These are phyloP conservation scores for Neofelis nebulosa DNA, from an alignment of 2,113 vertebrate species.

Conservation along the genomic window DNA sequence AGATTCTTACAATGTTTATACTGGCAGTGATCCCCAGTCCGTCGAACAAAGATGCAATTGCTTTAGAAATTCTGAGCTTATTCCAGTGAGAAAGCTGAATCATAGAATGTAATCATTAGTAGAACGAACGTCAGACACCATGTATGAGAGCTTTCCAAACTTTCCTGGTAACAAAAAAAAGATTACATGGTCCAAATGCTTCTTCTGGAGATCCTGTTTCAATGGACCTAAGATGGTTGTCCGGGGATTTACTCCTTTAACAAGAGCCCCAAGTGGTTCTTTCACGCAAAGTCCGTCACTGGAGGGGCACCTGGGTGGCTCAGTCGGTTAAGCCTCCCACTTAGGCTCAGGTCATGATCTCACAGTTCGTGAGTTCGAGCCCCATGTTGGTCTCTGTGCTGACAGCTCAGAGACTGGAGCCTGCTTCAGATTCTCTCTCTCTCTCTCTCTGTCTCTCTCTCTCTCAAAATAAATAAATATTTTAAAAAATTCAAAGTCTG, in stretches of 20 bases:
- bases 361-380: too few species aligned
- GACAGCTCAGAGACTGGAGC: too few species aligned
- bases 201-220: background rate
- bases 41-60: background rate
- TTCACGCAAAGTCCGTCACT: background rate
- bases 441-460: too few species aligned
- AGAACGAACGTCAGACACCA: background rate
- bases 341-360: too few species aligned
- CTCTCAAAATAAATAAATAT: too few species aligned
- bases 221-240: background rate
- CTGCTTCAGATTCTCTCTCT: too few species aligned
- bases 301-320: too few species aligned
- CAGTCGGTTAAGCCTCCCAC: too few species aligned
- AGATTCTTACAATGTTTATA: background rate
- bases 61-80: conserved; percentile 19
- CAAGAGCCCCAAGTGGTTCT: background rate
- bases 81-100: background rate
- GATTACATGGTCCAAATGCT: background rate
- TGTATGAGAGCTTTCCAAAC: background rate
- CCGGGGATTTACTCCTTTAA: background rate
- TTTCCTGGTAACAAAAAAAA: background rate
- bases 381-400: too few species aligned
- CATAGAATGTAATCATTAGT: background rate
- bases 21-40: background rate
- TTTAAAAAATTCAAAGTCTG: too few species aligned